phyloP scores from a whole-genome alignment of 2,113 vertebrate species.

The Halichoeres trimaculatus region DNA sequence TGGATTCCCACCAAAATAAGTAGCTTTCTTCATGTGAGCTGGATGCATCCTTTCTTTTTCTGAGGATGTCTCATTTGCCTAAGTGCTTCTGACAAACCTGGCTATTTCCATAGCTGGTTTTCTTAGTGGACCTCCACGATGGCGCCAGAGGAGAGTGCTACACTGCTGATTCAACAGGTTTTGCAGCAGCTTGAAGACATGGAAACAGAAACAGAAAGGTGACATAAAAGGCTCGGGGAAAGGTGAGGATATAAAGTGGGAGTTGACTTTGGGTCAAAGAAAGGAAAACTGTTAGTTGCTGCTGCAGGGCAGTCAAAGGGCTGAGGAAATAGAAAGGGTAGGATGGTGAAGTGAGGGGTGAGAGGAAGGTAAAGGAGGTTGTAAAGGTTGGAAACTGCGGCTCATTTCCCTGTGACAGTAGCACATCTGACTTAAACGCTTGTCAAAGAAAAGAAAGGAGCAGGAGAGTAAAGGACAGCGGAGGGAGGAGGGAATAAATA shows the following conservation, averaged over 20 bases:
- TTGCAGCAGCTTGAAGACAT: not conserved
- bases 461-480: not conserved
- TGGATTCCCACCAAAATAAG: not conserved
- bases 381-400: conserved; percentile 66
- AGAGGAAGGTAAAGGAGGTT: conserved; percentile 41
- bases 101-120: not conserved
- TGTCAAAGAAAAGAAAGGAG: conserved; percentile 33
- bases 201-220: conserved; percentile 33
- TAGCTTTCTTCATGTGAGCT: not conserved
- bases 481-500: conserved; percentile 7
- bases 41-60: not conserved
- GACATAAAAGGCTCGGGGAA: conserved; percentile 3
- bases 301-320: too few relatives aligned
- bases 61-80: not conserved
- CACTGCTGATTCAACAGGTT: conserved; percentile 26
- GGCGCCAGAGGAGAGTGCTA: conserved; percentile 1
- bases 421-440: conserved; percentile 28
- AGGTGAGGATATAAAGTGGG: conserved; percentile 13
- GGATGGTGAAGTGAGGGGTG: conserved; percentile 3
- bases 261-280: conserved; percentile 27
- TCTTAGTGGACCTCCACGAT: not conserved
- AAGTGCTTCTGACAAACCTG: not conserved
- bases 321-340: conserved; percentile 3
- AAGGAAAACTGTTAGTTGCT: conserved; percentile 34
- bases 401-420: conserved; percentile 58